Base-by-base conservation (phyloP, 2,888 invertebrate genomes). In the Cantharis flavilabris region DNA sequence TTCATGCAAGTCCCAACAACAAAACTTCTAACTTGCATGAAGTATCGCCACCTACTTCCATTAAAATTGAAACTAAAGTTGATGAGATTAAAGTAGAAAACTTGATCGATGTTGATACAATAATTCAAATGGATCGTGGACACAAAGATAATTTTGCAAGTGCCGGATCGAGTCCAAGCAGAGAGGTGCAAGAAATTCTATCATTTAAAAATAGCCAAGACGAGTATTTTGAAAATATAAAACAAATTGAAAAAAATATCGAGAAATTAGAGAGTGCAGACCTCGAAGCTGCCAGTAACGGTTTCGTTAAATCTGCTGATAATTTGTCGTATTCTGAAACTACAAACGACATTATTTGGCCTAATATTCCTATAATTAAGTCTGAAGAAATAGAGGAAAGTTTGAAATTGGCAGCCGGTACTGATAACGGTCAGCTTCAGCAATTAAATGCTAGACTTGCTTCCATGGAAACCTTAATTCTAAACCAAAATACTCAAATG, bases 101-200 rank as follows among this genome's bases (percentile, higher is more conserved):
- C 78, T 81, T 86, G 13, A 85, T 86, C 9, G 87, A 87, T 71
- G 33, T 75, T 23, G 73, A 79, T 18, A 69, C 77, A 20, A 72
- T 76, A 16, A 63, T 75, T 9, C 76, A 77, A 62, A 86, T 86
- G 69, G 81, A 81, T 69, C 81, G 81, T 69, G 80, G 79, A 9
- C 80, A 75, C 62, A 82, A 83, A 76, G 81, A 88, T 82, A 90
- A 90, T 84, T 89, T 91, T 81, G 92, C 93, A 1, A 96, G 96
- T 72, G 95, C 94, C n/a, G 95, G 95, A 13, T 96, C 96, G 78
- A 96, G 96, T 87, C 96, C 97, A 5, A 96, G 96, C 84, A 91
- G 96, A 20, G 97, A 97, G 89, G 97, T 97, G 20, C 94, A 96
- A 86, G 94, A 97, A 89, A 97, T 97, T 82, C 90, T 97, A 87